These are phyloP conservation scores for Brachionus rubens DNA, from an alignment of 1,140 invertebrate genomes.

Conservation along the genomic window DNA sequence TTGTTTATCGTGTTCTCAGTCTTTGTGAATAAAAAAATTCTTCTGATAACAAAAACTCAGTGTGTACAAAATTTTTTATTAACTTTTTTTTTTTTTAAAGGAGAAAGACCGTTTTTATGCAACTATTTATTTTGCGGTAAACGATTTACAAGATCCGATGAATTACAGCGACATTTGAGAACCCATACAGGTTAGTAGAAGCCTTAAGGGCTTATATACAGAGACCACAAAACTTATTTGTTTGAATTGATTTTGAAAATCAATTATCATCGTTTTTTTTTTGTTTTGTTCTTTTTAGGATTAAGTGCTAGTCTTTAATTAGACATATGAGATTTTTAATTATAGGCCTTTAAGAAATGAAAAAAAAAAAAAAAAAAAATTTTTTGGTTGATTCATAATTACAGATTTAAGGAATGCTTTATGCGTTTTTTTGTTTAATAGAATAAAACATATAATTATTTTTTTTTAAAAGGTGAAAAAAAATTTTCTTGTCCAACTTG, in stretches of 20 bases:
- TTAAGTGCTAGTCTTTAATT: constrained; percentile 31
- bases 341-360: not conserved
- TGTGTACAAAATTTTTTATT: not conserved
- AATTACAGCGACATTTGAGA: constrained; percentile 80
- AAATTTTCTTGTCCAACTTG: constrained; percentile 84
- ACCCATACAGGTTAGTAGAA: constrained; percentile 68
- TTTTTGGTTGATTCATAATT: constrained; percentile 20
- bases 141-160: constrained; percentile 86
- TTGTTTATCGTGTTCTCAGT: constrained; percentile 25
- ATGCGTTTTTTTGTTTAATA: not conserved
- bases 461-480: constrained; percentile 71
- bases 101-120: constrained; percentile 64
- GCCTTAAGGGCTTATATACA: no score
- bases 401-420: constrained; percentile 8
- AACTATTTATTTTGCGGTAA: constrained; percentile 82
- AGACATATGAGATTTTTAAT: constrained; percentile 38
- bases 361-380: constrained; percentile 9
- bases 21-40: no score
- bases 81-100: constrained; percentile 45
- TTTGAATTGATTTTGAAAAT: constrained; percentile 32
- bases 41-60: not conserved
- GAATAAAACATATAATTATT: constrained; percentile 33
- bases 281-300: no score
- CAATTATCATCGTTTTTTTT: constrained; percentile 37
- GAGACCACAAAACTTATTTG: no score